Conservation (phyloP, 2,797 vertebrate genomes). For the Cossypha dichroa region DNA sequence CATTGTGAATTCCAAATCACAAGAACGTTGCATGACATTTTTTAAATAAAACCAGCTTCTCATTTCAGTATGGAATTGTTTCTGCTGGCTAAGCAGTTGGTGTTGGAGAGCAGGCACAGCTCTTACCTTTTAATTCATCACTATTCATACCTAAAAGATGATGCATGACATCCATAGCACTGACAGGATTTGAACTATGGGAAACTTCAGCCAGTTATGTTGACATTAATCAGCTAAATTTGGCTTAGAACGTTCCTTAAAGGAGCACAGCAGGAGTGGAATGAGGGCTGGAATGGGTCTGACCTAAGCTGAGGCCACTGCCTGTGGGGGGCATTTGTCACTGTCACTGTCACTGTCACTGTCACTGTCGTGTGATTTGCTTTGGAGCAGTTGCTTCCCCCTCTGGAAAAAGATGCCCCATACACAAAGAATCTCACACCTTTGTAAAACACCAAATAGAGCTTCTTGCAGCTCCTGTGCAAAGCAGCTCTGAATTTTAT, state of each 20-base stretch:
- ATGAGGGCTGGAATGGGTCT: background rate
- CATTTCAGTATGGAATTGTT: background rate
- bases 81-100: background rate
- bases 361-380: background rate
- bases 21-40: fast-evolving
- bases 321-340: background rate
- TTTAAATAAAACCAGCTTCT: background rate
- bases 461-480: background rate
- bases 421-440: background rate
- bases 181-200: background rate
- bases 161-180: background rate
- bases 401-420: background rate
- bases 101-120: background rate
- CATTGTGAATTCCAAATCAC: background rate
- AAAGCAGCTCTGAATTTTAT: background rate
- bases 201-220: background rate
- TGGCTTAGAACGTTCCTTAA: background rate
- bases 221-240: background rate
- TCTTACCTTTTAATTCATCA: background rate
- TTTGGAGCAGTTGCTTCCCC: background rate
- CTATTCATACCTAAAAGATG: background rate
- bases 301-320: background rate
- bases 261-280: background rate
- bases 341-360: background rate
- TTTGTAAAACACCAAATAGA: background rate